These are phyloP conservation scores for Eristalinus aeneus DNA, from an alignment of 2,888 invertebrate genomes.

Conservation along the genomic window DNA sequence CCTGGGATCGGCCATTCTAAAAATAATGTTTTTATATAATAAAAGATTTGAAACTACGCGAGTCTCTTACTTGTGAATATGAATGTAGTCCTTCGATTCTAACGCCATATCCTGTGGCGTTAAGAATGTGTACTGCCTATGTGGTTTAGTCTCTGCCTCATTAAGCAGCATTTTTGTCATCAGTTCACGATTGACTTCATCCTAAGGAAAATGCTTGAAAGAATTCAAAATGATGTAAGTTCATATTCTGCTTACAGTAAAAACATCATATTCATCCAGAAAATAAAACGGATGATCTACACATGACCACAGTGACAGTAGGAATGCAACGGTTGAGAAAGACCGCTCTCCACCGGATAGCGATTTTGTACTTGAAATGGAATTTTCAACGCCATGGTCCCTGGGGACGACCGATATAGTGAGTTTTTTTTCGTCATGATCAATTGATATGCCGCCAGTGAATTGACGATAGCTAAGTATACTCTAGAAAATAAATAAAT, in stretches of 20 bases:
- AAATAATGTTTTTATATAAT: background rate
- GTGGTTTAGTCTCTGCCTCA: slow-evolving; percentile 86
- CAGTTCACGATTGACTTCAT: slow-evolving; percentile 90
- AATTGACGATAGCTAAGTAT: slow-evolving; percentile 76
- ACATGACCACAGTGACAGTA: slow-evolving; percentile 96
- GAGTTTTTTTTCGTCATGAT: slow-evolving; percentile 81
- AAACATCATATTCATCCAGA: slow-evolving; percentile 98
- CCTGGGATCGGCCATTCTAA: slow-evolving; percentile 43
- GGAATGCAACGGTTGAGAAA: slow-evolving; percentile 96
- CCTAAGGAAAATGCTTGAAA: slow-evolving; percentile 82
- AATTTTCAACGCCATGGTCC: slow-evolving; percentile 80
- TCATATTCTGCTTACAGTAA: slow-evolving; percentile 86
- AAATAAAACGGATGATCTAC: slow-evolving; percentile 96
- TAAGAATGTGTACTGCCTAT: slow-evolving; percentile 92
- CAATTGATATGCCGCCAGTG: slow-evolving; percentile 75
- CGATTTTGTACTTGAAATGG: slow-evolving; percentile 83
- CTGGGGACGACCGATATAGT: slow-evolving; percentile 83
- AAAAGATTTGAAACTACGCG: background rate
- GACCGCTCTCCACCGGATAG: slow-evolving; percentile 98
- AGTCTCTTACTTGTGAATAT: slow-evolving; percentile 83
- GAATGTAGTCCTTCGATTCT: slow-evolving; percentile 81
- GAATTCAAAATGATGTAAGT: background rate
- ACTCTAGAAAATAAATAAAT: slow-evolving; percentile 68
- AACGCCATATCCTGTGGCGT: slow-evolving; percentile 91
- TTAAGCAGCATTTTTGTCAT: slow-evolving; percentile 89